phyloP scores from a whole-genome alignment of 2,113 vertebrate species.

The Mobula hypostoma region DNA sequence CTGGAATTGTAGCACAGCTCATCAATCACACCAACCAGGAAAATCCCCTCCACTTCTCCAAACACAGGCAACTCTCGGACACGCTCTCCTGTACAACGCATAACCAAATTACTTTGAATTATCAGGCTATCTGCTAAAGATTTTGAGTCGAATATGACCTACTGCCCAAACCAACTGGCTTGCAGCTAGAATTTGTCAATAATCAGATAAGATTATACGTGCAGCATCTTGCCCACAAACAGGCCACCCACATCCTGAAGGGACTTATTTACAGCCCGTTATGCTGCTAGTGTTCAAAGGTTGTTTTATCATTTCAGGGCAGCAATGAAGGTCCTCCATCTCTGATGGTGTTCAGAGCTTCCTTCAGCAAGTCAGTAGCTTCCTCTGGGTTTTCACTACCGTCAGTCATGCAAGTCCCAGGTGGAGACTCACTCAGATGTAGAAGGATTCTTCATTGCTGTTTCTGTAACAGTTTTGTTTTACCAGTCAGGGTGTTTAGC shows the following conservation, averaged over 20 bases:
- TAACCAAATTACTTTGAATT: not conserved
- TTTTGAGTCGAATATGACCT: not conserved
- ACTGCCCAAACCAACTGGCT: not conserved
- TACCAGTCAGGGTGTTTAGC: no score
- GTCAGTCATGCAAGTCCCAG: no score
- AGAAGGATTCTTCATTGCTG: no score
- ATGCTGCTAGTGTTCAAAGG: no score
- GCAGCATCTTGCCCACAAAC: not conserved
- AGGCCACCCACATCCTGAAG: not conserved
- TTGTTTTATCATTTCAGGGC: no score
- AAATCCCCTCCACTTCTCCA: constrained; percentile 57
- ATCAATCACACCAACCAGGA: constrained; percentile 57
- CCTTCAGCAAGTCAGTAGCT: no score
- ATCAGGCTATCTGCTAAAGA: not conserved
- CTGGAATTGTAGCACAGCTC: constrained; percentile 55
- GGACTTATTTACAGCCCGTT: no score
- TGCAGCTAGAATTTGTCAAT: not conserved
- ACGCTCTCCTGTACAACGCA: constrained; percentile 44
- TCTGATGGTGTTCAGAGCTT: no score
- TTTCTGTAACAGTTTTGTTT: no score
- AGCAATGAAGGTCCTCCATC: no score
- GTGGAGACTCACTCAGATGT: no score
- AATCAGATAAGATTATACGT: not conserved
- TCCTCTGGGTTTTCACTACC: no score
- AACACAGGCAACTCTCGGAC: constrained; percentile 64